Evolutionary conservation across 2,797 vertebrate species (phyloP).

Genomic region (Eutrigla gurnardus): DNA sequence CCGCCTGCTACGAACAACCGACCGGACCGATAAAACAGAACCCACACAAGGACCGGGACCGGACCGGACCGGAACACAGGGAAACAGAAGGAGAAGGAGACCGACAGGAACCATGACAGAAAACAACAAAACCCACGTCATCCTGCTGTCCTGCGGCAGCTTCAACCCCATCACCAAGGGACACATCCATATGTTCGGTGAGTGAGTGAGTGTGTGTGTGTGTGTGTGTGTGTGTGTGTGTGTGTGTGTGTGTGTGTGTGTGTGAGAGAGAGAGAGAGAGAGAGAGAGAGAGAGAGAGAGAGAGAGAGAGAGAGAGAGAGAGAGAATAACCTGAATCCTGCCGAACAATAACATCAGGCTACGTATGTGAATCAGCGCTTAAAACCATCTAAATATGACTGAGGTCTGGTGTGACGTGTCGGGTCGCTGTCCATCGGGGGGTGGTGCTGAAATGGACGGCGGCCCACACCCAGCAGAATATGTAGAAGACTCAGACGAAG

Average conservation of each 20-base stretch:
- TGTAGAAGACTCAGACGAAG: too few species aligned
- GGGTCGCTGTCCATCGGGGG: slow-evolving; percentile 68
- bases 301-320: too few species aligned
- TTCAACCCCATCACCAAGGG: slow-evolving; percentile 98
- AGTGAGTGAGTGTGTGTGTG: slow-evolving; percentile 41
- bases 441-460: slow-evolving; percentile 80
- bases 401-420: not conserved
- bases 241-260: not conserved
- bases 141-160: slow-evolving; percentile 96
- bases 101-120: slow-evolving; percentile 88
- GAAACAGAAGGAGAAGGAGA: not conserved
- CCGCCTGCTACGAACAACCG: slow-evolving; percentile 16
- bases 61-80: slow-evolving; percentile 30
- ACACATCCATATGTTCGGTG: slow-evolving; percentile 99
- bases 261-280: not conserved
- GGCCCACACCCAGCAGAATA: not conserved
- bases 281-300: too few species aligned
- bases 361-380: too few species aligned
- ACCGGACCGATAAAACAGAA: not conserved
- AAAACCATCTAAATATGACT: accelerated
- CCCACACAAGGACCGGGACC: slow-evolving; percentile 7
- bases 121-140: slow-evolving; percentile 93
- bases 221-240: not conserved
- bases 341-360: too few species aligned
- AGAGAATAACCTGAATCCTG: too few species aligned